A percentile compares a stretch with the other conserved stretches of the same genome.
These are phyloP conservation scores for Ephialtes manifestator DNA, from an alignment of 2,888 invertebrate genomes.

Conservation along the genomic window DNA sequence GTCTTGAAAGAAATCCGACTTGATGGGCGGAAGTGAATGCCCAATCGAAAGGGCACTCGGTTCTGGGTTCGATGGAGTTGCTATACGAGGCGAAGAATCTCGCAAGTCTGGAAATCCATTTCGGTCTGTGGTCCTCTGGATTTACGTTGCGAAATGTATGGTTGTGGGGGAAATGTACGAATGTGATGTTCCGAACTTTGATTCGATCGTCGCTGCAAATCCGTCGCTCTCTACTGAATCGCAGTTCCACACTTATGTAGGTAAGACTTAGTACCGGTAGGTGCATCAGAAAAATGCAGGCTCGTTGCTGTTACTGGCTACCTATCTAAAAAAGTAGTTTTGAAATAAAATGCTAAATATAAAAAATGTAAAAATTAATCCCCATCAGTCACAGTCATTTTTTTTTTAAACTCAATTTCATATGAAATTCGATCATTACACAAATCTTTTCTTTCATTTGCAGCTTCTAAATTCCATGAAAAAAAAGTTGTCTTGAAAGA, in stretches of 20 bases:
- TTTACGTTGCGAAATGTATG: background rate
- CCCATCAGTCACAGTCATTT: too few species aligned
- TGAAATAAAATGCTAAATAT: too few species aligned
- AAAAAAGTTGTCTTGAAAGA: background rate
- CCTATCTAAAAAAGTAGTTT: too few species aligned
- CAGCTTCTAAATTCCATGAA: background rate
- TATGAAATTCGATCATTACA: too few species aligned
- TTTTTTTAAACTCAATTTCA: too few species aligned
- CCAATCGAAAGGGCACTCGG: background rate
- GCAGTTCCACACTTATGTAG: slow-evolving; percentile 6
- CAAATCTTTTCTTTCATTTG: background rate
- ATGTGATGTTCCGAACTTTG: slow-evolving; percentile 2
- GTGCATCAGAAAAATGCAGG: too few species aligned
- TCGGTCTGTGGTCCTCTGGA: background rate
- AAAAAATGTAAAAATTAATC: too few species aligned
- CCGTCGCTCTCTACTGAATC: slow-evolving; percentile 2
- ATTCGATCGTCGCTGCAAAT: background rate
- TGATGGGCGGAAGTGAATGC: slow-evolving; percentile 11
- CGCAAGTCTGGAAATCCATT: slow-evolving; percentile 6
- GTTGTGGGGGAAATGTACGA: background rate
- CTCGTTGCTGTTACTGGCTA: too few species aligned
- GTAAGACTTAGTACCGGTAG: slow-evolving; percentile 1
- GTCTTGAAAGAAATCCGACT: background rate
- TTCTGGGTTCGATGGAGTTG: background rate
- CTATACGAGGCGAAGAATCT: slow-evolving; percentile 12